These are phyloP conservation scores for Lysiphlebus fabarum DNA, from an alignment of 1,140 invertebrate species.

Conservation along the genomic window DNA sequence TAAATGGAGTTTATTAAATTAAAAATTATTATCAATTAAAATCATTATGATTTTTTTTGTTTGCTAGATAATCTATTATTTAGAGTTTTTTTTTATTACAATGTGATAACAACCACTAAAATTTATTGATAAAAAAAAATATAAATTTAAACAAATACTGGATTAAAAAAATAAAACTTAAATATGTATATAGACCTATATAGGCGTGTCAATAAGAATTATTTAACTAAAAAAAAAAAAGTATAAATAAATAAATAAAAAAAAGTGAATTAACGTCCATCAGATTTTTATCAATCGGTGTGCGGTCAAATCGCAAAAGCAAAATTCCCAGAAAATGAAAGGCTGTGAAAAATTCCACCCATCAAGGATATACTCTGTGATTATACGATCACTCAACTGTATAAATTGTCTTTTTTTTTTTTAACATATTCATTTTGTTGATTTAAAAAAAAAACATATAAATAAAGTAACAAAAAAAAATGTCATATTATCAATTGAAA, in stretches of 20 bases:
- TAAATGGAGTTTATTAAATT: too few species aligned
- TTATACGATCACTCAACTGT: too few species aligned
- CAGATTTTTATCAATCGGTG: conserved; percentile 25
- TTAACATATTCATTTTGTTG: too few species aligned
- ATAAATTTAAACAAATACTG: background rate
- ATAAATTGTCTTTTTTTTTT: too few species aligned
- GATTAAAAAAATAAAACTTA: conserved; percentile 14
- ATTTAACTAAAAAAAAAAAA: background rate
- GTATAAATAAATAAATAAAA: background rate
- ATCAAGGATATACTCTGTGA: conserved; percentile 23
- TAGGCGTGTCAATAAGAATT: conserved; percentile 1
- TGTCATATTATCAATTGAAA: too few species aligned
- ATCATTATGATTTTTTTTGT: too few species aligned
- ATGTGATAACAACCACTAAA: too few species aligned
- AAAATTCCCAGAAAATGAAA: conserved; percentile 34
- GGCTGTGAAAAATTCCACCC: conserved; percentile 32
- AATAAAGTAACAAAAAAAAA: too few species aligned
- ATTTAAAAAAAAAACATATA: background rate
- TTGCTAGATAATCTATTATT: too few species aligned
- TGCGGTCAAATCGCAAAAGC: background rate
- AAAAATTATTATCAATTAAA: too few species aligned
- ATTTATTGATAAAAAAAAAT: too few species aligned
- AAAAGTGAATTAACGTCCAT: conserved; percentile 10
- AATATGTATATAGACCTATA: conserved; percentile 15
- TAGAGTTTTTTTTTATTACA: too few species aligned